Evolutionary conservation across 2,113 vertebrate genomes (phyloP), one percentile per base, ranked within the genome.

Genomic region (Gallinago undulata): DNA sequence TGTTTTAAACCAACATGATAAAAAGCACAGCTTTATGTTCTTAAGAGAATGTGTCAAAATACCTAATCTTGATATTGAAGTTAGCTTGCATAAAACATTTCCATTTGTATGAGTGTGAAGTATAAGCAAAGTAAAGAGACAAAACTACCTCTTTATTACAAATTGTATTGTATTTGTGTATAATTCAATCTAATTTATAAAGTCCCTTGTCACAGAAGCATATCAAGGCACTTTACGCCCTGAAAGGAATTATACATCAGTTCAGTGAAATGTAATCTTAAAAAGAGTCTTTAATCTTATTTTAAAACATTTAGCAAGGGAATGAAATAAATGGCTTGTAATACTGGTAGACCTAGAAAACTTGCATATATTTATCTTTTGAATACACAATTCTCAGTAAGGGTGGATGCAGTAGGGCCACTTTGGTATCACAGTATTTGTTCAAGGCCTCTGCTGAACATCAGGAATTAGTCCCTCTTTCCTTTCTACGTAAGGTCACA

Each of bases 201-300:
- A 87, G 74, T 93, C 76, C 50, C 87, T 89, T 83, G 79, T 95
- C 87, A 85, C 51, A 41, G 77, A 92, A 89, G 31, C 56, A 43
- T 78, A 89, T 87, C 83, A 95, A 94, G 72, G 37, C 85, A 70
- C 51, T 93, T 93, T 53, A 77, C 27, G 51, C 55, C 33, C 77
- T 85, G 74, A 93, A 94, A 96, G 50, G 53, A 93, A 57, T 87
- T 89, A 84, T 82, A 67, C 48, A 92, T 94, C 56, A 87, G 39
- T 69, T 94, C 51, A 64, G 64, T 85, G 77, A 95, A 94, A 96
- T 87, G 33, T 28, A 31, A 45, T 78, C 37, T 90, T 93, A 45
- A 78, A 94, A 92, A 81, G 37, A 89, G 30, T 62, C 74, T 94
- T 95, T 96, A 95, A 95, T 94, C 91, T 94, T 91, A 66, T 43